Conservation (phyloP, 2,797 vertebrate species). For the Falco peregrinus region DNA sequence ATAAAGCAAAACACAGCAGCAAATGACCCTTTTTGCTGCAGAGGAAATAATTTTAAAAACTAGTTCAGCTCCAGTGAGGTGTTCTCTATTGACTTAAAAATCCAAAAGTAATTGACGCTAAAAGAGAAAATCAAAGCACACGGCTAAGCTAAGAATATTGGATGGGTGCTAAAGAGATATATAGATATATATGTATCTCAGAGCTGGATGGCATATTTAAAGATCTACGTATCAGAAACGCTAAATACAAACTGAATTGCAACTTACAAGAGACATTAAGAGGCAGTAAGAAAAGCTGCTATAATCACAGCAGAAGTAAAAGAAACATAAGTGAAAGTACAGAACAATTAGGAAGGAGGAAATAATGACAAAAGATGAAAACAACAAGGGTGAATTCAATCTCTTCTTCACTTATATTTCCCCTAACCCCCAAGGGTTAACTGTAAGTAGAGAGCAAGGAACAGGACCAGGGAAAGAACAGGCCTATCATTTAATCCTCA, state of each 20-base stretch:
- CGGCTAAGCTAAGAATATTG: background rate
- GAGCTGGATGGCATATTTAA: background rate
- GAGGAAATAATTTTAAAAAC: background rate
- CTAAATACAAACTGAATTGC: background rate
- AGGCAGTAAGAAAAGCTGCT: background rate
- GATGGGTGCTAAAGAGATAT: background rate
- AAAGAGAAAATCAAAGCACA: background rate
- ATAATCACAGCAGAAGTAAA: background rate
- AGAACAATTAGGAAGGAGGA: background rate
- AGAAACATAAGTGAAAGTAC: background rate
- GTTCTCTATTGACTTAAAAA: background rate
- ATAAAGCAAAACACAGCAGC: background rate
- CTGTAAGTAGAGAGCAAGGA: background rate
- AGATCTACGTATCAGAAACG: background rate
- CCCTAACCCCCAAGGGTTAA: background rate
- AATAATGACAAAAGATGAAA: background rate
- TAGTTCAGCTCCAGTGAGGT: background rate
- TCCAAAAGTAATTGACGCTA: background rate
- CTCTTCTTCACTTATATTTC: background rate
- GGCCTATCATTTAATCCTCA: constrained; percentile 15
- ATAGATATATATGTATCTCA: too few relatives aligned
- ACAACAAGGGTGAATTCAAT: background rate
- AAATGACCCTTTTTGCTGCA: background rate
- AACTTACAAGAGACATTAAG: background rate
- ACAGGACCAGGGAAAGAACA: background rate